Percentiles rank a stretch among this genome's conserved stretches.
phyloP scores from a whole-genome alignment of 2,888 invertebrate genomes.

The Dicycla oo region DNA sequence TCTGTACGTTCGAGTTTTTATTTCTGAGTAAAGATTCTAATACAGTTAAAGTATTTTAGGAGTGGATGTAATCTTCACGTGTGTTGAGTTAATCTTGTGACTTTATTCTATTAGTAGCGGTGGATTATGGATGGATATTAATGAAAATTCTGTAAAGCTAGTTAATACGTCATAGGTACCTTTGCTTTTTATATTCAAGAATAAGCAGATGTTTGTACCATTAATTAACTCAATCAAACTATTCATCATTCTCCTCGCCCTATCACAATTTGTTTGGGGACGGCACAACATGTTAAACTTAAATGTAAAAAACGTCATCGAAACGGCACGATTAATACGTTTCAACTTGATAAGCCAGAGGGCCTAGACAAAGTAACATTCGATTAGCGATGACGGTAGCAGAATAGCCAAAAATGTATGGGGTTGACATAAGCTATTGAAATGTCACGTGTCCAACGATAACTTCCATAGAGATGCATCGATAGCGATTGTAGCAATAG shows the following conservation, averaged over 20 bases:
- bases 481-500: no score
- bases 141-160: neutral
- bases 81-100: neutral
- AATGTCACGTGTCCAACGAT: no score
- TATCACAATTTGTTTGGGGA: no score
- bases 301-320: neutral
- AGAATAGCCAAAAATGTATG: no score
- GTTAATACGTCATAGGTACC: neutral
- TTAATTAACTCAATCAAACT: neutral
- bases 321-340: neutral
- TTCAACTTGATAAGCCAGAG: neutral
- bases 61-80: neutral
- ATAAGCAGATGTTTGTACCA: neutral
- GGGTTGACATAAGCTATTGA: no score
- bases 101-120: neutral
- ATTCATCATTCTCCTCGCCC: neutral
- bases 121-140: neutral
- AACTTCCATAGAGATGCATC: no score
- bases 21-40: constrained; percentile 6
- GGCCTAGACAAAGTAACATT: no score
- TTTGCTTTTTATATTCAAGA: neutral
- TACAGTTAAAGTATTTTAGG: constrained; percentile 12
- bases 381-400: no score
- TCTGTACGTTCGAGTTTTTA: constrained; percentile 14
- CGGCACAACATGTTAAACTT: neutral